Base-by-base conservation (phyloP, 2,113 vertebrate genomes). In the Columbina picui region DNA sequence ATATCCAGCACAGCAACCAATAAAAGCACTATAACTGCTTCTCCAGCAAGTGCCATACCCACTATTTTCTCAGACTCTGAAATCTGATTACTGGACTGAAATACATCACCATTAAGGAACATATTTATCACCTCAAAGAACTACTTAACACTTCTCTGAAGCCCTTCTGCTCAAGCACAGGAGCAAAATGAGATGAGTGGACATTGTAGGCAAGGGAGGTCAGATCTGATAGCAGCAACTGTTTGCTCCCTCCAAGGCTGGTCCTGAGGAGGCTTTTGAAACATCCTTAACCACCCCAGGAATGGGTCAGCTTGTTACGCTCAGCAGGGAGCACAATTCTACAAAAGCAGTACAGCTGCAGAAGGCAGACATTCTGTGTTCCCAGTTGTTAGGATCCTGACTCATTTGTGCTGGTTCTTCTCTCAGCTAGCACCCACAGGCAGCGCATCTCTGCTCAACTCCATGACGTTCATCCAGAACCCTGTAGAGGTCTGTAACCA, bases 381-480 rank as follows among this genome's bases (percentile, higher is more conserved):
- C 18, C 16, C 50, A 6, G 64, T 32, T 47, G 55, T 73, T 56
- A 59, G 68, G 76, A 23, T 25, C 14, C 15, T 81, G 7, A 69
- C 30, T 80, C 3, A 69, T 75, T 18, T 86, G 52, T 82, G 3
- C 86, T 56, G 80, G 36, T 75, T 60, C 4, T 92, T 57, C 63
- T 84, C 75, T 86, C 95, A 99, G 99, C 97, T 99, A 96, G 99
- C 99, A 6, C 99, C 99, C 15, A 99, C 99, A 45, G 97, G 98
- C 65, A 99, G 98, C 14, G 87, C 96, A 36, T 99, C 99, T 38
- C 88, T 99, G 91, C 96, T 99, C 61, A 99, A 98, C 95, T 99
- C 99, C 41, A 99, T 99, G 99, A 98, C 97, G 26, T 89, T 98
- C 4, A 99, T 99, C 75, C 97, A 98, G 96, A 99, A 99, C 96